Conservation (phyloP, 2,888 invertebrate genomes). For the Elmis aenea region DNA sequence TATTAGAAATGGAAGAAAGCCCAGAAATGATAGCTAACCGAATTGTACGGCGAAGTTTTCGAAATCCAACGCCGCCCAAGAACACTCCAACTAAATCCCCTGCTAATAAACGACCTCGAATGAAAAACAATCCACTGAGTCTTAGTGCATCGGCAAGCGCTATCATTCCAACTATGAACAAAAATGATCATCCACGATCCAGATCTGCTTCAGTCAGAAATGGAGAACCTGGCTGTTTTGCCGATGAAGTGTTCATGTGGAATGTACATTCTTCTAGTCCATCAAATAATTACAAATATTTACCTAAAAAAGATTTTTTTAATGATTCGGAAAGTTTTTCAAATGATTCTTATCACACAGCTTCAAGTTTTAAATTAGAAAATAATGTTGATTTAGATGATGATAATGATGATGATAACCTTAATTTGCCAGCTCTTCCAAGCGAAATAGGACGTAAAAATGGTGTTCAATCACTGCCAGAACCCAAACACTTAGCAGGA, state of each 20-base stretch:
- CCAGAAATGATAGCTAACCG: slow-evolving; percentile 68
- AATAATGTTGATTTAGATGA: slow-evolving; percentile 29
- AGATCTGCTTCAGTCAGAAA: slow-evolving; percentile 43
- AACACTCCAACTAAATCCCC: slow-evolving; percentile 40
- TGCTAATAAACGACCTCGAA: slow-evolving; percentile 45
- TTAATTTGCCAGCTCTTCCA: slow-evolving; percentile 42
- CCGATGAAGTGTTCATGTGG: slow-evolving; percentile 28
- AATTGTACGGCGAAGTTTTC: slow-evolving; percentile 64
- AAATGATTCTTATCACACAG: background rate
- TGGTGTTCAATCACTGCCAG: slow-evolving; percentile 36
- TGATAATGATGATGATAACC: slow-evolving; percentile 30
- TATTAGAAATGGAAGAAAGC: slow-evolving; percentile 70
- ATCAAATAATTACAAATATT: background rate
- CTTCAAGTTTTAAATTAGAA: slow-evolving; percentile 2
- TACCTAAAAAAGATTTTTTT: no score
- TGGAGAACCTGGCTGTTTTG: slow-evolving; percentile 23
- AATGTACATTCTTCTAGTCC: slow-evolving; percentile 25
- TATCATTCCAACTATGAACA: slow-evolving; percentile 38
- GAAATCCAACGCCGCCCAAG: slow-evolving; percentile 48
- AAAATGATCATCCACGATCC: slow-evolving; percentile 41
- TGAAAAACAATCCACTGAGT: slow-evolving; percentile 40
- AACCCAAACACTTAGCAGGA: slow-evolving; percentile 63
- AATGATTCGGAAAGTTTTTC: background rate
- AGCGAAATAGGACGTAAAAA: slow-evolving; percentile 41
- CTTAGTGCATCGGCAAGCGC: slow-evolving; percentile 53